Base-by-base conservation (phyloP, 2,888 invertebrate genomes). In the Netelia virgata region DNA sequence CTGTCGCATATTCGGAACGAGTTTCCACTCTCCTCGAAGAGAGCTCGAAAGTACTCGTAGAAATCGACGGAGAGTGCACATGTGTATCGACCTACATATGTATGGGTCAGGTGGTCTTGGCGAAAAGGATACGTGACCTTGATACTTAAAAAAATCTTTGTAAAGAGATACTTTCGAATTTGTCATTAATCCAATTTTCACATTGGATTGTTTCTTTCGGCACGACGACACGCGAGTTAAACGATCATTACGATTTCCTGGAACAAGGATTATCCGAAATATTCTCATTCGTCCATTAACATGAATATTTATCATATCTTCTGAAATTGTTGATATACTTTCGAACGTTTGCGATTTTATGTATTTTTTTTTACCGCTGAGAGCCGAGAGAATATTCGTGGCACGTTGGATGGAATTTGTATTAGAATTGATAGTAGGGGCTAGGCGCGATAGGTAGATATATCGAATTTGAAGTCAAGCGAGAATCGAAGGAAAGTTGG, bases 401-500 rank as follows among this genome's bases (percentile, higher is more conserved):
- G 84, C 77, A 84, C 84, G 84, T 81, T 53, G 23, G 50, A 36
- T 57, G 84, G 84, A 84, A 84, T 84, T 84, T 84, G 77, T 84
- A 84, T 84, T 84, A 74, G 68, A 72, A 57, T 53, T 57, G 74
- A 81, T 84, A 81, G 81, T 74, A 74, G 47, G 73, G 57, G 55
- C 77, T 55, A 69, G n/a, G n/a, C 50, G 47, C 36, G 50, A 16
- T 76, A 75, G 50, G 47, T 53, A 68, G 20, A 43, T 11, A 70
- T 75, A 55, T 57, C 23, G 41, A 53, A 50, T 20, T 55, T n/a
- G 63, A 55, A 66, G 64, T 79, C n/a, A 57, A 41, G 59, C 50
- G 50, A 72, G 43, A 50, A 23, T 10, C 10, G 20, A 63, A 47
- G 61, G 36, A 55, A 69, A 73, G 77, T 59, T 68, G 59, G 61